Percentiles rank a stretch among this genome's conserved stretches.
Evolutionary conservation across 2,113 vertebrate genomes (phyloP).

Genomic region (Sigmodon hispidus): DNA sequence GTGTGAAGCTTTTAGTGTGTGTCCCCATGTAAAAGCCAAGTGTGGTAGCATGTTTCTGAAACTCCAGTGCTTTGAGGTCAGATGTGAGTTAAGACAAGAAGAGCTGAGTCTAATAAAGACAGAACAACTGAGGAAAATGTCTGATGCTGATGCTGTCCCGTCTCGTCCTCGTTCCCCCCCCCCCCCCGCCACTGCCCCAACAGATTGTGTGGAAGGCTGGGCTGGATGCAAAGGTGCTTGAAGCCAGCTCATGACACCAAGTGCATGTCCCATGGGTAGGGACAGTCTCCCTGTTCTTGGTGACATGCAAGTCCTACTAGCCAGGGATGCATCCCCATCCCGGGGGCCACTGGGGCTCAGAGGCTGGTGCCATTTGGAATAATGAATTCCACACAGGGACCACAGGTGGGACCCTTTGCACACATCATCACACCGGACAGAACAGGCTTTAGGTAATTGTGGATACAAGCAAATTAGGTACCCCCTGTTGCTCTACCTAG

Average conservation of each 20-base stretch:
- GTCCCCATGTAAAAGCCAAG: neutral
- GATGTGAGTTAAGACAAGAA: neutral
- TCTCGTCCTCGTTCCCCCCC: too few relatives aligned
- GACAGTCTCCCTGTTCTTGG: neutral
- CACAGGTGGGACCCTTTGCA: neutral
- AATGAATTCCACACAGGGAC: slow-evolving; percentile 50
- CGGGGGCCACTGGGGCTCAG: neutral
- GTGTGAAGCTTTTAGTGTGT: neutral
- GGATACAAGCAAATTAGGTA: neutral
- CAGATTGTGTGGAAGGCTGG: neutral
- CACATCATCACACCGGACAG: slow-evolving; percentile 57
- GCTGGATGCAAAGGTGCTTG: slow-evolving; percentile 34
- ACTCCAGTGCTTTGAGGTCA: neutral
- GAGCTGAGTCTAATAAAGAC: neutral
- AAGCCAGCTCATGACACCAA: neutral
- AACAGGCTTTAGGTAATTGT: slow-evolving; percentile 62
- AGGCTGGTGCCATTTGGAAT: slow-evolving; percentile 46
- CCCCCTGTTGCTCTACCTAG: neutral
- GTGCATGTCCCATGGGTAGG: neutral
- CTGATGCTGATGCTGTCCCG: too few relatives aligned
- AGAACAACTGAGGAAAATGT: too few relatives aligned
- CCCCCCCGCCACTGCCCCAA: too few relatives aligned
- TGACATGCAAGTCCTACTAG: neutral
- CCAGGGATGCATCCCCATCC: neutral
- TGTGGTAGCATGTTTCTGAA: neutral